These are phyloP conservation scores for Zaprionus taronus DNA, from an alignment of 1,140 invertebrate genomes.

Conservation along the genomic window DNA sequence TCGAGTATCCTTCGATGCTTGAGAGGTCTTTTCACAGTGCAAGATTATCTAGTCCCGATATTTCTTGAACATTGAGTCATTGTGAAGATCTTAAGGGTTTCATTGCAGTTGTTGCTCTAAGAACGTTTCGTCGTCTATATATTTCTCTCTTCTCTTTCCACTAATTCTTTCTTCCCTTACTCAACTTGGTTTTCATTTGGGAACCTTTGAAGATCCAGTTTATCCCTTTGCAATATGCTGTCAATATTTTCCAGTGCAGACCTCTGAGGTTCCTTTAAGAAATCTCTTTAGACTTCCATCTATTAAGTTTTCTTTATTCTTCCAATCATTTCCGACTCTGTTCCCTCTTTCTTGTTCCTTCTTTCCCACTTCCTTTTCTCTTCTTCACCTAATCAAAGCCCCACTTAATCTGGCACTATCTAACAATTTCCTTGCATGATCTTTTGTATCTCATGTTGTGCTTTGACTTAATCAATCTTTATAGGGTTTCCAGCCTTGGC, in stretches of 20 bases:
- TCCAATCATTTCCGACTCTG: neutral
- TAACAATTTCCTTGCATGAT: neutral
- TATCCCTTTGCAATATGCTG: too few species aligned
- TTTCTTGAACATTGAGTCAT: neutral
- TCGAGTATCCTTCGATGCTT: slow-evolving; percentile 3
- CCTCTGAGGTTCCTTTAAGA: too few species aligned
- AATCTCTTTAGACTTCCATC: neutral
- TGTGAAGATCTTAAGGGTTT: neutral
- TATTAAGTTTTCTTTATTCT: too few species aligned
- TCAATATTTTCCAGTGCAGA: too few species aligned
- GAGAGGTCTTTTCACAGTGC: neutral
- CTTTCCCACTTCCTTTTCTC: neutral
- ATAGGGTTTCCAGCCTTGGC: slow-evolving; percentile 7
- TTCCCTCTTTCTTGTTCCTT: neutral
- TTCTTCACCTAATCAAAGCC: neutral
- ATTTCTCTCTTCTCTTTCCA: too few species aligned
- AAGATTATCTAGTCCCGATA: neutral
- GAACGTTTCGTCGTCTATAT: neutral
- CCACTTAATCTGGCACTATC: neutral
- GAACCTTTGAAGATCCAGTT: too few species aligned
- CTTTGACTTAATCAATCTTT: slow-evolving; percentile 1
- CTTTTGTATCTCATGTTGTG: neutral
- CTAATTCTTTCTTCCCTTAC: too few species aligned
- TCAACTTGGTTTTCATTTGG: too few species aligned
- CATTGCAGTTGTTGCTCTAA: neutral